Evolutionary conservation across 2,797 vertebrate species (phyloP).

Genomic region (Morelia viridis): DNA sequence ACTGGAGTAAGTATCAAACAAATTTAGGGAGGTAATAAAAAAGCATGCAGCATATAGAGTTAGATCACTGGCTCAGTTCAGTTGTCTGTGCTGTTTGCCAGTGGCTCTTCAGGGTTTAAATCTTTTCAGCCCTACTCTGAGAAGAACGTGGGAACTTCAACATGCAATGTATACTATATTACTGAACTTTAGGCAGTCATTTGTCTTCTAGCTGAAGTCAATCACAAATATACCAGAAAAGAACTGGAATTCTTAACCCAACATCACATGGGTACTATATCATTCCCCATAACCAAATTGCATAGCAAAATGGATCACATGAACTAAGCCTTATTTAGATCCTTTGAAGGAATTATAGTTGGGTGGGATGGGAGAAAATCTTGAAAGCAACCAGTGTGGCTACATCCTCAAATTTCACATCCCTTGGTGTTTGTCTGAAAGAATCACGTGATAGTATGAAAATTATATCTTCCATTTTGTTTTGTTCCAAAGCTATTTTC

Average conservation of each 20-base stretch:
- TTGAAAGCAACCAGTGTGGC: neutral
- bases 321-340: constrained; percentile 3
- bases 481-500: neutral
- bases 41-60: neutral
- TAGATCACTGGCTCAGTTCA: neutral
- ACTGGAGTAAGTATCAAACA: neutral
- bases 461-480: neutral
- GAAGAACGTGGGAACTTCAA: neutral
- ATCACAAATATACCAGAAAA: neutral
- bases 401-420: neutral
- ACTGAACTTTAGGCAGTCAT: neutral
- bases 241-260: accelerated
- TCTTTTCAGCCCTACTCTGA: neutral
- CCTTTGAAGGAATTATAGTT: neutral
- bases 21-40: neutral
- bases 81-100: neutral
- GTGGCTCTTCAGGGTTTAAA: neutral
- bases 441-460: neutral
- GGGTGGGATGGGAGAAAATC: neutral
- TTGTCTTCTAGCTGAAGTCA: constrained; percentile 4
- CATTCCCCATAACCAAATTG: neutral
- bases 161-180: neutral
- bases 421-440: neutral
- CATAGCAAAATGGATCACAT: neutral
- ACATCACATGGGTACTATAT: accelerated